A percentile compares a stretch with the other conserved stretches of the same genome.
Conservation (phyloP, 2,797 vertebrate genomes). For the Peromyscus aztecus region DNA sequence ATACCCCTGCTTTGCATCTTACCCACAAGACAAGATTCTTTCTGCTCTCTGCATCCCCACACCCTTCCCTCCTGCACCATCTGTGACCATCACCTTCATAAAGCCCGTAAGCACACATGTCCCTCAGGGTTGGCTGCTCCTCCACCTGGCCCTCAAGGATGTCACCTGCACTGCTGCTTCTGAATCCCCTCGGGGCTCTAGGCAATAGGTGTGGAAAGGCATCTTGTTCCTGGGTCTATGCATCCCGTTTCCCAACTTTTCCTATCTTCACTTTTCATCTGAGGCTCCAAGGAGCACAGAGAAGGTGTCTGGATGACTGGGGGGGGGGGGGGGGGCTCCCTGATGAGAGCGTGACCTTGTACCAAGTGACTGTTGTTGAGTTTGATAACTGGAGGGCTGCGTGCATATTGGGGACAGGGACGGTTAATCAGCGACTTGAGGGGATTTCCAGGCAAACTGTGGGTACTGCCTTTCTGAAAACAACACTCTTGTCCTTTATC, state of each 20-base stretch:
- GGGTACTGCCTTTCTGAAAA: not conserved
- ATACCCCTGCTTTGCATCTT: not conserved
- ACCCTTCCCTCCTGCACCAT: fast-evolving
- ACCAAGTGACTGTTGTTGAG: not conserved
- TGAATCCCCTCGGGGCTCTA: not conserved
- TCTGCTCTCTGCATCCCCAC: fast-evolving
- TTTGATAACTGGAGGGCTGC: not conserved
- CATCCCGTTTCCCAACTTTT: not conserved
- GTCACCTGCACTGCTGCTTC: fast-evolving
- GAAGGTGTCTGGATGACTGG: fast-evolving
- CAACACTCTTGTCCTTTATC: not conserved
- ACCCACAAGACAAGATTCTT: not conserved
- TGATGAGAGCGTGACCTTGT: fast-evolving
- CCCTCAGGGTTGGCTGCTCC: fast-evolving
- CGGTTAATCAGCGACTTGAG: constrained; percentile 49
- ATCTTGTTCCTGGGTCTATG: not conserved
- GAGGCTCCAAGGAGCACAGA: not conserved
- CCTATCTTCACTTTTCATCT: no score
- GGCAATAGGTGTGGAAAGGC: fast-evolving
- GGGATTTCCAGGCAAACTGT: constrained; percentile 70
- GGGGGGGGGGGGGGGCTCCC: not conserved
- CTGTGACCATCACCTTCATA: not conserved
- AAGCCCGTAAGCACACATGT: not conserved
- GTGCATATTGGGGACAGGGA: not conserved
- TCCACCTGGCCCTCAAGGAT: not conserved